Conservation (phyloP, 1,140 invertebrate species). For the Trichomalopsis sarcophagae region DNA sequence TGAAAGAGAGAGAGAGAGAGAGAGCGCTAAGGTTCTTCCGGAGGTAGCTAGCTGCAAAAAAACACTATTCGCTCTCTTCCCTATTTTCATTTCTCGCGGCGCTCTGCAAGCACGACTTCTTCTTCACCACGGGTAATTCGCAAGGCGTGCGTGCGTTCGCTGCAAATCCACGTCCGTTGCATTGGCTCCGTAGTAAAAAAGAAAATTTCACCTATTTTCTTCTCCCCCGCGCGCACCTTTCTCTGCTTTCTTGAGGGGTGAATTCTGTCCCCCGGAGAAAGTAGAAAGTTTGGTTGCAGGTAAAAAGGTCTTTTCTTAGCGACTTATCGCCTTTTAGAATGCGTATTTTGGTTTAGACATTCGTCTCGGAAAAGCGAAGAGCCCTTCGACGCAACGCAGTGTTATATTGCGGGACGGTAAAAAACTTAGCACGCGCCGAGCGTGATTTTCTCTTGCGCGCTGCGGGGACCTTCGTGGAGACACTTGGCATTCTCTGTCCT, state of each 20-base stretch:
- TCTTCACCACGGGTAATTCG: not conserved
- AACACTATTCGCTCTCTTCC: not conserved
- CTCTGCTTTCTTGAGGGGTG: not conserved
- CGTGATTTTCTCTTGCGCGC: conserved; percentile 42
- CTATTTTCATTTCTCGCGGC: conserved; percentile 25
- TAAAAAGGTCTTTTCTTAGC: conserved; percentile 51
- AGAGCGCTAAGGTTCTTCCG: not conserved
- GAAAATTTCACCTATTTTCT: conserved; percentile 32
- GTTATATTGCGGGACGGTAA: conserved; percentile 41
- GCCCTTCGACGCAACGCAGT: conserved; percentile 50
- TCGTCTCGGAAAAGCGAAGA: conserved; percentile 53
- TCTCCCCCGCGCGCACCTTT: not conserved
- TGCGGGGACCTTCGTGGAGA: not conserved
- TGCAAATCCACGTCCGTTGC: not conserved
- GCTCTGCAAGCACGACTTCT: conserved; percentile 14
- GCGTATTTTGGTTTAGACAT: conserved; percentile 60
- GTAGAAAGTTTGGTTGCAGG: conserved; percentile 65
- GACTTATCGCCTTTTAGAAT: conserved; percentile 56
- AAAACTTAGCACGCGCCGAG: conserved; percentile 60
- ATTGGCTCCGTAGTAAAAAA: not conserved
- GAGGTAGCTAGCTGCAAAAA: not conserved
- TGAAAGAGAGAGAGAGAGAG: not conserved
- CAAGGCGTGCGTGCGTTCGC: not conserved
- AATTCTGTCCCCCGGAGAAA: conserved; percentile 52
- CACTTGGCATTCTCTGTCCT: not conserved